A percentile compares a stretch with the other conserved stretches of the same genome.
phyloP scores from a whole-genome alignment of 2,113 vertebrate species.

The Pelodiscus sinensis region DNA sequence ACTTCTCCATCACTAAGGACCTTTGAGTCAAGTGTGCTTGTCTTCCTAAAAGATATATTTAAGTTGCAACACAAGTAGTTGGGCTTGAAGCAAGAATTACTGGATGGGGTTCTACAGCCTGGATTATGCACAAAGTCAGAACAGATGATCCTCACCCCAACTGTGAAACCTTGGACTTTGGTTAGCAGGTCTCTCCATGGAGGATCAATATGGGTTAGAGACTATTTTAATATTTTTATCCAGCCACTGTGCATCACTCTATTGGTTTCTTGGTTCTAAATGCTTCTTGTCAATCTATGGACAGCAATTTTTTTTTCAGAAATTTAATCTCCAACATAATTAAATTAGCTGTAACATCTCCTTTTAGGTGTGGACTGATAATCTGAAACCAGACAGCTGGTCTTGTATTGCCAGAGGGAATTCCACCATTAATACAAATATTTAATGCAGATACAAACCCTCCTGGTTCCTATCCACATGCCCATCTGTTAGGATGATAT shows the following conservation, averaged over 20 bases:
- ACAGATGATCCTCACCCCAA: not conserved
- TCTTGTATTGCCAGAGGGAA: not conserved
- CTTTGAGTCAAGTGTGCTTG: not conserved
- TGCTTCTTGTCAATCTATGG: not conserved
- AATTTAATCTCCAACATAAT: not conserved
- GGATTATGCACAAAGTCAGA: not conserved
- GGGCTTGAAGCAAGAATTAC: not conserved
- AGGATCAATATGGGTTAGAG: not conserved
- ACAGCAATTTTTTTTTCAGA: not conserved
- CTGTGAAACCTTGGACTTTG: not conserved
- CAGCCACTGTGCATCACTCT: accelerated
- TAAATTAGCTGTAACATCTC: not conserved
- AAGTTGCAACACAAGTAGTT: not conserved
- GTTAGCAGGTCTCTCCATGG: not conserved
- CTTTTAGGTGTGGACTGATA: not conserved
- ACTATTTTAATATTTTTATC: not conserved
- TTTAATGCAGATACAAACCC: not conserved
- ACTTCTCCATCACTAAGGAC: not conserved
- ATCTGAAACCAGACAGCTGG: not conserved
- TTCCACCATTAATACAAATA: not conserved
- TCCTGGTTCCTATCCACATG: not conserved
- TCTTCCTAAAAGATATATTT: not conserved
- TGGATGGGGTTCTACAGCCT: not conserved
- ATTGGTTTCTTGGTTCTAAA: not conserved
- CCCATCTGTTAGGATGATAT: not conserved